These are phyloP conservation scores for Rhorus exstirpatorius DNA, from an alignment of 2,888 invertebrate genomes.

Conservation along the genomic window DNA sequence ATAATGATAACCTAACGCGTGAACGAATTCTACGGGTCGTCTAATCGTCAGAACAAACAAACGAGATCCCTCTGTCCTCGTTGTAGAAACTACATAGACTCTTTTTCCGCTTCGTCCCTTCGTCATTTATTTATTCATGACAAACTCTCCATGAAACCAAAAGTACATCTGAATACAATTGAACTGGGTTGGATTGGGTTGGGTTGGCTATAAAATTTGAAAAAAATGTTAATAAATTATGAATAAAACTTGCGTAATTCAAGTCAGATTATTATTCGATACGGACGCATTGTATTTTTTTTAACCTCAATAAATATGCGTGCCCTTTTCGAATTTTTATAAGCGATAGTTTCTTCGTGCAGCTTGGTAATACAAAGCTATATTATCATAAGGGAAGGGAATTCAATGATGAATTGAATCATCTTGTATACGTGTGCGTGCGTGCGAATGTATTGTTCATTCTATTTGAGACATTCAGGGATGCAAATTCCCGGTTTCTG, in stretches of 20 bases:
- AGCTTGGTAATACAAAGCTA: too few species aligned
- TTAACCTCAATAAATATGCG: too few species aligned
- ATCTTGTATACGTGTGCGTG: constrained; percentile 49
- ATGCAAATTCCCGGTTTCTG: constrained; percentile 37
- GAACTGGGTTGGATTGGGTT: too few species aligned
- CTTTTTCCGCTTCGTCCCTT: constrained; percentile 3
- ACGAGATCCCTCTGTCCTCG: constrained; percentile 18
- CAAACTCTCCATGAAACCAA: constrained; percentile 20
- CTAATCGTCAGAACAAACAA: constrained; percentile 74
- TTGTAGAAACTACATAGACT: not conserved
- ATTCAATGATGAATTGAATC: constrained; percentile 80
- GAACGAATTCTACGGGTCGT: constrained; percentile 62
- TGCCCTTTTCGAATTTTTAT: too few species aligned
- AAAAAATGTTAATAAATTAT: too few species aligned
- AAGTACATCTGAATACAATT: constrained; percentile 1
- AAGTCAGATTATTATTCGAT: too few species aligned
- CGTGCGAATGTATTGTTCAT: constrained; percentile 32
- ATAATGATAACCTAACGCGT: constrained; percentile 43
- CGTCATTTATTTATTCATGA: constrained; percentile 51
- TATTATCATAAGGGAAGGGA: too few species aligned
- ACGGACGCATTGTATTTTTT: too few species aligned
- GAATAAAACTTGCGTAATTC: too few species aligned
- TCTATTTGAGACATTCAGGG: constrained; percentile 32
- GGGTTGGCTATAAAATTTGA: too few species aligned
- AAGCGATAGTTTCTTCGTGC: too few species aligned